Evolutionary conservation across 1,140 invertebrate species (phyloP), one percentile per base, ranked within the genome.

Genomic region (Bombus confusus): DNA sequence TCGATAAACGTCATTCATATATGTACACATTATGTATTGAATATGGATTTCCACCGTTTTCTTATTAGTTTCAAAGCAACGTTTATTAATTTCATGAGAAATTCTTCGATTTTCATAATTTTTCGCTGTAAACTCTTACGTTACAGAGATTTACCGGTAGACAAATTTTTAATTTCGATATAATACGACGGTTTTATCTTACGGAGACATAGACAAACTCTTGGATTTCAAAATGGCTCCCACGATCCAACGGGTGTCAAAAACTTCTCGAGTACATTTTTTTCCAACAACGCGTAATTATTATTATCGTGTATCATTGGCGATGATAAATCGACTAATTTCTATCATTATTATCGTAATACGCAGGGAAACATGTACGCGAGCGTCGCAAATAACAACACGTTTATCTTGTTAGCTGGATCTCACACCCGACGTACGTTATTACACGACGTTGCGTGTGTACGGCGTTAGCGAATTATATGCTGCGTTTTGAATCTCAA

Each of bases 371-470:
- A 83, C 43, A 37, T n/a, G 39, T 69, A 66, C 47, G 25, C 52
- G 37, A 39, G 34, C 52, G 47, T 75, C 41, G 72, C 80, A 74
- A 80, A 62, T 72, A 84, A 80, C 76, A 78, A 62, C 75, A 72
- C 66, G 68, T 84, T 80, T 84, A 84, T 80, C 83, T 84, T 59
- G 76, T 84, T 84, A 84, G 76, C 76, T n/a, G 76, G 41, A 84
- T 80, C 83, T 84, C 76, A 72, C 66, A 80, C 41, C 68, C 83
- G 34, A 39, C 22, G 31, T 10, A 64, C 52, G 64, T 84, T 84
- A 84, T 84, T 83, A 80, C 83, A 80, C 68, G 68, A 62, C 76
- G 76, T 72, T 47, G 83, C 62, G 52, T 69, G 76, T 80, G 52
- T 72, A 72, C 31, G 31, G 47, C 28, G 76, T 84, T 84, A 59